phyloP scores from a whole-genome alignment of 2,113 vertebrate species.

The Planiliza haematocheilus region DNA sequence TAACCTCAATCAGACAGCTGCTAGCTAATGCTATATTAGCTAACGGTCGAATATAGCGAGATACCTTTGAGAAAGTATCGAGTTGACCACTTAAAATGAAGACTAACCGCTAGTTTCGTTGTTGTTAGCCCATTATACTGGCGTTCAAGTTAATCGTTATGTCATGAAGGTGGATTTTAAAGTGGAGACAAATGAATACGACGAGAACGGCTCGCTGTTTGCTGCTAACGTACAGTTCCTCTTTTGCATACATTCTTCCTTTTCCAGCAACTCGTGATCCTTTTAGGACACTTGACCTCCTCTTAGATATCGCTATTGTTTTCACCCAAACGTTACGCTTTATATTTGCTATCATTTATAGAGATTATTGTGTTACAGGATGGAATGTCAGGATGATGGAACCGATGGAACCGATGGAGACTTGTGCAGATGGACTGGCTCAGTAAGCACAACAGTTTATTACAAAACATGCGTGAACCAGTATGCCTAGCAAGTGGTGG shows the following conservation, averaged over 20 bases:
- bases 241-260: conserved; percentile 3
- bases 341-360: background rate
- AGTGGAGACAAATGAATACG: background rate
- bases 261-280: background rate
- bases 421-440: conserved; percentile 51
- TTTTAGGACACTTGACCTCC: background rate
- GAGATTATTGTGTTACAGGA: conserved; percentile 37
- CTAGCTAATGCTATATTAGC: conserved; percentile 56
- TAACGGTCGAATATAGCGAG: conserved; percentile 14
- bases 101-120: background rate
- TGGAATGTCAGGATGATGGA: conserved; percentile 22
- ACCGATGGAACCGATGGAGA: conserved; percentile 25
- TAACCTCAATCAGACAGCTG: conserved; percentile 13
- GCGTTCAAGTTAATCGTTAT: background rate
- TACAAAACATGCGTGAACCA: background rate
- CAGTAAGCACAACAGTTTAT: conserved; percentile 54
- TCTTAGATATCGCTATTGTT: background rate
- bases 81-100: background rate
- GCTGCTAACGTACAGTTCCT: conserved; percentile 21
- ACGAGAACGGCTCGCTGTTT: background rate
- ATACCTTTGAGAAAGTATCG: background rate
- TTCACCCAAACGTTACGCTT: no score
- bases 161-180: background rate
- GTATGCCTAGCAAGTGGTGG: background rate
- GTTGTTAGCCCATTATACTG: background rate